Conservation (phyloP, 1,140 invertebrate species). For the Drosophila gunungcola region DNA sequence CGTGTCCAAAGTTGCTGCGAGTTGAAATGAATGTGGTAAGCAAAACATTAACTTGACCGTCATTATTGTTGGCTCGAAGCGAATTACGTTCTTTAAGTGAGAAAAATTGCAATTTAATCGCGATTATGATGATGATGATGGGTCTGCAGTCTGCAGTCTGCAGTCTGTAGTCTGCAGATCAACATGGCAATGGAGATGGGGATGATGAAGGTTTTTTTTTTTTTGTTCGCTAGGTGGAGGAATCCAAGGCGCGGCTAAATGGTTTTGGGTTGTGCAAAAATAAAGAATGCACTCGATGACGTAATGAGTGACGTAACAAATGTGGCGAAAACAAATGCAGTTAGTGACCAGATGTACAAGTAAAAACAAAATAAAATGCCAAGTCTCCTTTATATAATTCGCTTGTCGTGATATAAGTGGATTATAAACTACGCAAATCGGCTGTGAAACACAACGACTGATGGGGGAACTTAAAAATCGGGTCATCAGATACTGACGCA, state of each 20-base stretch:
- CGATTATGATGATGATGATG: slow-evolving; percentile 58
- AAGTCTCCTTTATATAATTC: no score
- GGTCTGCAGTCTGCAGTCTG: not conserved
- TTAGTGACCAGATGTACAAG: not conserved
- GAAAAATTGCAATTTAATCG: slow-evolving; percentile 80
- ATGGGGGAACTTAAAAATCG: not conserved
- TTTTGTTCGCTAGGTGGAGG: not conserved
- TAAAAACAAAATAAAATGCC: no score
- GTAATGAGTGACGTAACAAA: slow-evolving; percentile 15
- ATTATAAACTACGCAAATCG: no score
- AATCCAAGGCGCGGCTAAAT: not conserved
- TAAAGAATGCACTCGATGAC: slow-evolving; percentile 7
- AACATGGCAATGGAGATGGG: slow-evolving; percentile 7
- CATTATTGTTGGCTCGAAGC: slow-evolving; percentile 55
- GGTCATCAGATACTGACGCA: slow-evolving; percentile 6
- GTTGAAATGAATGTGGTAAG: slow-evolving; percentile 59
- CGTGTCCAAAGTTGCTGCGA: slow-evolving; percentile 50
- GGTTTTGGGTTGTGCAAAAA: not conserved
- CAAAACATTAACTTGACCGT: slow-evolving; percentile 60
- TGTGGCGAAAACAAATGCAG: not conserved
- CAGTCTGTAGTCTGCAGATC: not conserved
- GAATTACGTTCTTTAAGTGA: slow-evolving; percentile 64
- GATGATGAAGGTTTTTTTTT: not conserved
- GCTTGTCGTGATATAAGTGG: no score
- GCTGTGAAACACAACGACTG: no score